These are phyloP conservation scores for Gastracanthus pulcherrimus DNA, from an alignment of 2,888 invertebrate genomes.

Conservation along the genomic window DNA sequence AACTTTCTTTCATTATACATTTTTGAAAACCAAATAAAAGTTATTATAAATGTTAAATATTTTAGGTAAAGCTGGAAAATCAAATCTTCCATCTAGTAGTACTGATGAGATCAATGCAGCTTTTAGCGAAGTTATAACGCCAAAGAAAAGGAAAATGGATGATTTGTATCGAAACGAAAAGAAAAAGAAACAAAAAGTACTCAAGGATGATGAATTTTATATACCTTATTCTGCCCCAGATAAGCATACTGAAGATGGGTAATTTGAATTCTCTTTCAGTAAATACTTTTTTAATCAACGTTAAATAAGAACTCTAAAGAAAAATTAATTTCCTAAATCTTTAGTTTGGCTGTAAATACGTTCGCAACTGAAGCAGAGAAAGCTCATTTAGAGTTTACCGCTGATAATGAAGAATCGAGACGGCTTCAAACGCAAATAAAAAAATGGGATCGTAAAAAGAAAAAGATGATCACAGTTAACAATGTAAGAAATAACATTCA, in stretches of 20 bases:
- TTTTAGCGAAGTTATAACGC: constrained; percentile 81
- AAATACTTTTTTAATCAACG: constrained; percentile 17
- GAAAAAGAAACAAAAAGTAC: constrained; percentile 79
- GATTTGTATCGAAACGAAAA: constrained; percentile 79
- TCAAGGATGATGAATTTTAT: constrained; percentile 88
- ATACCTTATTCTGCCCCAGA: constrained; percentile 92
- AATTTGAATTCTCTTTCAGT: constrained; percentile 64
- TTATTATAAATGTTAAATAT: not conserved
- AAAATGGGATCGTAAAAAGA: constrained; percentile 96
- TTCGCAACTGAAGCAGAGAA: constrained; percentile 90
- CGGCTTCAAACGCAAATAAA: constrained; percentile 82
- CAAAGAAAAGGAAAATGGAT: constrained; percentile 81
- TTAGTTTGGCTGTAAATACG: constrained; percentile 85
- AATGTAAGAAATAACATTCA: constrained; percentile 78
- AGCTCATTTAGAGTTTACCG: constrained; percentile 90
- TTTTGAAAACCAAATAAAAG: not conserved
- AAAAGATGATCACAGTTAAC: constrained; percentile 92
- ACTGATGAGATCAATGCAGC: constrained; percentile 80
- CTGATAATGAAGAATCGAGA: constrained; percentile 86
- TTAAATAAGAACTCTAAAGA: not conserved
- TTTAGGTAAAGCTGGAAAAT: constrained; percentile 40
- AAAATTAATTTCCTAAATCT: constrained; percentile 58
- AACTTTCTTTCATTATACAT: constrained; percentile 19
- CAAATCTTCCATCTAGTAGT: constrained; percentile 76
- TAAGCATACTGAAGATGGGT: constrained; percentile 91